These are phyloP conservation scores for Metacarcinus magister DNA, from an alignment of 2,888 invertebrate genomes.

Conservation along the genomic window DNA sequence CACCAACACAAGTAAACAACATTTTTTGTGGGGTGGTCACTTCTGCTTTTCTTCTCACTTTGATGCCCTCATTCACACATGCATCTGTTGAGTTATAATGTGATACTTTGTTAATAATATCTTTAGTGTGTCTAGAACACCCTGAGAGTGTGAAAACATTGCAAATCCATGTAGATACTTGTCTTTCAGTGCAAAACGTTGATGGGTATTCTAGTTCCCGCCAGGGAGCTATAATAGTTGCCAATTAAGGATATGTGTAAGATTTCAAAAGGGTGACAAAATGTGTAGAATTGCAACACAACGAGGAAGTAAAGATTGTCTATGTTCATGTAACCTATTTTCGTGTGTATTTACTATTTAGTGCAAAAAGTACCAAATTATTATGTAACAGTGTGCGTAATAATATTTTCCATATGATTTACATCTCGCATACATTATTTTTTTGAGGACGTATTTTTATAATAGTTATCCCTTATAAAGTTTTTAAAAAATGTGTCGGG, in stretches of 20 bases:
- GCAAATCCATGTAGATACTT: slow-evolving; percentile 41
- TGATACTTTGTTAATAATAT: slow-evolving; percentile 56
- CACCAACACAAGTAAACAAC: slow-evolving; percentile 53
- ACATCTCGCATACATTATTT: neutral
- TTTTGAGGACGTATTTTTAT: slow-evolving; percentile 1
- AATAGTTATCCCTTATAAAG: neutral
- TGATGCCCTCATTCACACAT: slow-evolving; percentile 37
- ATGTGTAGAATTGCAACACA: slow-evolving; percentile 59
- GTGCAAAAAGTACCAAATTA: too few species aligned
- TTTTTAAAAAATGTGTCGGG: neutral
- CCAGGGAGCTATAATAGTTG: slow-evolving; percentile 26
- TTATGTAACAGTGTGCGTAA: too few species aligned
- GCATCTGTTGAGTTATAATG: slow-evolving; percentile 54
- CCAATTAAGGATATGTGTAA: slow-evolving; percentile 43
- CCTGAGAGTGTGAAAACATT: slow-evolving; percentile 30
- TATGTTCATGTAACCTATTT: too few species aligned
- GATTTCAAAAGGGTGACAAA: slow-evolving; percentile 30
- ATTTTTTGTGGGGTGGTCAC: slow-evolving; percentile 37
- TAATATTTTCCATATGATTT: neutral
- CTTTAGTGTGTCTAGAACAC: slow-evolving; percentile 31
- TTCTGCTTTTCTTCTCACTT: slow-evolving; percentile 47
- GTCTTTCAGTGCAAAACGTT: slow-evolving; percentile 47
- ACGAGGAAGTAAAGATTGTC: neutral
- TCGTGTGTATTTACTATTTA: too few species aligned
- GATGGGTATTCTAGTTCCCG: slow-evolving; percentile 60